phyloP scores from a whole-genome alignment of 2,797 vertebrate genomes.

The Simalia tracyae region DNA sequence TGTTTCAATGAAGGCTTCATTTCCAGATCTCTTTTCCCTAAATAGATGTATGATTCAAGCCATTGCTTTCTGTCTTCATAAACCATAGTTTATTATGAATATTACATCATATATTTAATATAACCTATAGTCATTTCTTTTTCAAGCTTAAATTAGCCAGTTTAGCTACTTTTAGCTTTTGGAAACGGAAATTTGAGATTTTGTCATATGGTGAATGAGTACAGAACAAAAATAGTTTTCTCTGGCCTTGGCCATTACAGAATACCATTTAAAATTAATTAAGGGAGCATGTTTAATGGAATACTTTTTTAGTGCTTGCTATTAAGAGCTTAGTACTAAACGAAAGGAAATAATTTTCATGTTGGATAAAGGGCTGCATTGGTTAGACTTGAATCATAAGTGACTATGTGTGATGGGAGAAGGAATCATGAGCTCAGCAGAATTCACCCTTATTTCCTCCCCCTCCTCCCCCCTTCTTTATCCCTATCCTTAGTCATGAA shows the following conservation, averaged over 20 bases:
- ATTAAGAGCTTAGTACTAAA: constrained; percentile 10
- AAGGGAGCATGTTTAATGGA: constrained; percentile 34
- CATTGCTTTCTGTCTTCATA: not conserved
- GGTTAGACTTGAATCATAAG: constrained; percentile 53
- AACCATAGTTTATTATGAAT: not conserved
- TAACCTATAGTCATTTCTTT: not conserved
- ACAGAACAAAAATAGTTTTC: constrained; percentile 12
- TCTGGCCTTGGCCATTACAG: constrained; percentile 32
- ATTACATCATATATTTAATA: not conserved
- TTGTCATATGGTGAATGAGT: not conserved
- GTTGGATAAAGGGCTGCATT: constrained; percentile 48
- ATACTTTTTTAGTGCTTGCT: not conserved
- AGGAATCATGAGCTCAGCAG: constrained; percentile 56
- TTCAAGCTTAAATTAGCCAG: not conserved
- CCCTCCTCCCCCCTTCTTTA: not conserved
- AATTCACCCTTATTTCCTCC: constrained; percentile 33
- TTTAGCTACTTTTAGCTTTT: not conserved
- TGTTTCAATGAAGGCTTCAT: not conserved
- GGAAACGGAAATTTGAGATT: not conserved
- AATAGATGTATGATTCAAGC: not conserved
- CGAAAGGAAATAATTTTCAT: constrained; percentile 38
- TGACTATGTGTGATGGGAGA: constrained; percentile 21
- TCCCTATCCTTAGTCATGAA: no score
- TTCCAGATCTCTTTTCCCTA: not conserved
- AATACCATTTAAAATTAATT: constrained; percentile 40